Percentiles rank a stretch among this genome's conserved stretches.
Conservation (phyloP, 1,140 invertebrate genomes). For the Vollenhovia emeryi region DNA sequence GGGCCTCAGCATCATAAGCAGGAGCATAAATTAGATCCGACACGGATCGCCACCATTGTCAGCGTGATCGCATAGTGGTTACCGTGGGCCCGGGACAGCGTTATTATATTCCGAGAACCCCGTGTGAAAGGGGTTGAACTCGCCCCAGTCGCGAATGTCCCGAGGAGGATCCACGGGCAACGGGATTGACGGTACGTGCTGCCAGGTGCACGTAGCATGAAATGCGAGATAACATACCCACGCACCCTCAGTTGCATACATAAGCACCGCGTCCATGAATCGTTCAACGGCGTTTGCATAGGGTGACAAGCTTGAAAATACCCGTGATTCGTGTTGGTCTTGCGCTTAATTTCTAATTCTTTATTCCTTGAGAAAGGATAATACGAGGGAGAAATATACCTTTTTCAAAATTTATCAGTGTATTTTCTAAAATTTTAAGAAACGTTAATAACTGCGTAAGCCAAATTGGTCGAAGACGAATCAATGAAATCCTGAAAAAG, state of each 20-base stretch:
- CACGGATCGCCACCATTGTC: slow-evolving; percentile 29
- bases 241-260: slow-evolving; percentile 58
- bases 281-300: slow-evolving; percentile 33
- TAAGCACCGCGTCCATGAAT: slow-evolving; percentile 44
- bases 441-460: not conserved
- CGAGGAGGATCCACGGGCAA: slow-evolving; percentile 65
- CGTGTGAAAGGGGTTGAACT: slow-evolving; percentile 32
- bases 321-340: not conserved
- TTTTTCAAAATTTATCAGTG: not conserved
- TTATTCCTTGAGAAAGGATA: not conserved
- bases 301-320: not conserved
- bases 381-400: not conserved
- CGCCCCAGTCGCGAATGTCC: slow-evolving; percentile 36
- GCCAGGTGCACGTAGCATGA: slow-evolving; percentile 67
- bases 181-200: slow-evolving; percentile 69
- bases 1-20: not conserved
- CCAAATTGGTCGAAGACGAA: not conserved
- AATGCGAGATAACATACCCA: slow-evolving; percentile 68
- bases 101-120: slow-evolving; percentile 61
- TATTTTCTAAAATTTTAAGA: not conserved
- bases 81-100: slow-evolving; percentile 12
- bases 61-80: slow-evolving; percentile 3
- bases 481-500: not conserved
- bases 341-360: not conserved
- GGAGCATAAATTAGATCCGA: slow-evolving; percentile 18